Percentiles rank a stretch among this genome's conserved stretches.
Evolutionary conservation across 2,113 vertebrate species (phyloP).

Genomic region (Scalopus aquaticus): DNA sequence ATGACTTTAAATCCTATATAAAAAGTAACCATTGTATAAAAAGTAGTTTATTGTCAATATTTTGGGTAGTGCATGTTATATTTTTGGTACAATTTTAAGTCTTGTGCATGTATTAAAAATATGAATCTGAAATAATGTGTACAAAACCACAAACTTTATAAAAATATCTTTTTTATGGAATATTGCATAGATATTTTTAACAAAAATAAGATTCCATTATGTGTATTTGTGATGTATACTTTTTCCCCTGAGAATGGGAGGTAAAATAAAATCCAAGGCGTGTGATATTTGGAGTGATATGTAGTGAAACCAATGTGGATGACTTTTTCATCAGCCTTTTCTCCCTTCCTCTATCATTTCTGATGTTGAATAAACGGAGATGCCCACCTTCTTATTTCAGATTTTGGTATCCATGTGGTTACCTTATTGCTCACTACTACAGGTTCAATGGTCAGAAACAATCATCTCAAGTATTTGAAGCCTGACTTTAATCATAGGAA

Average conservation of each 20-base stretch:
- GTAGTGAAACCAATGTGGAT: neutral
- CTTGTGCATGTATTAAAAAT: slow-evolving; percentile 16
- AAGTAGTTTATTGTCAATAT: neutral
- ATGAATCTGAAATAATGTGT: neutral
- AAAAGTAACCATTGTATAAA: neutral
- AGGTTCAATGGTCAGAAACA: neutral
- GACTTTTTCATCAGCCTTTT: neutral
- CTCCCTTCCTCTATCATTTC: neutral
- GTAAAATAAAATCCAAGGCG: neutral
- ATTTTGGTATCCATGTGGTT: neutral
- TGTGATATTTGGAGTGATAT: neutral
- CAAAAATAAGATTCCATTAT: neutral
- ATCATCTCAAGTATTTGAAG: neutral
- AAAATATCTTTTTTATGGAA: neutral
- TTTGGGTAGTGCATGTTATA: neutral
- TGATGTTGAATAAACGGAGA: neutral
- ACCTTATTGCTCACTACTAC: neutral
- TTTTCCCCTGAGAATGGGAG: neutral
- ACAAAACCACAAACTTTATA: neutral
- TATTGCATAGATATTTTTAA: neutral
- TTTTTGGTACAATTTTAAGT: neutral
- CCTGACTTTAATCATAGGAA: neutral
- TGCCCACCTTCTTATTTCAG: neutral
- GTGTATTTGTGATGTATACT: neutral
- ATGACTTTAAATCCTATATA: neutral